Base-by-base conservation (phyloP, 2,113 vertebrate species). In the Cyanoliseus patagonus region DNA sequence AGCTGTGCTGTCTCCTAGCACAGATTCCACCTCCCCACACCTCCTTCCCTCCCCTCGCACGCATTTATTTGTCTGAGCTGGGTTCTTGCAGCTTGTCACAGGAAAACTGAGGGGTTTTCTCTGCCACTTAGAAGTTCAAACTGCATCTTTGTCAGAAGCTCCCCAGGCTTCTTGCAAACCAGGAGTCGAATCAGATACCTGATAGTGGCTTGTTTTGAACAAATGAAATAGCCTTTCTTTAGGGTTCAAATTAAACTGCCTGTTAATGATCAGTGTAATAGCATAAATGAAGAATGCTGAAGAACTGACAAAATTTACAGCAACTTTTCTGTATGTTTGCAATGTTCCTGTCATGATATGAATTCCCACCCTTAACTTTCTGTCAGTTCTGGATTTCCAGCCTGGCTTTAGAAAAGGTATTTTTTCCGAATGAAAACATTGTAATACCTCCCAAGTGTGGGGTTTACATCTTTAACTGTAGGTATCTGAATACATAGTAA, bases 401-500 rank as follows among this genome's bases (percentile, higher is more conserved):
- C 31, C 79, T 77, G n/a, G 28, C 53, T 28, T 82, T 69, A 51
- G 30, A 47, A 19, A 27, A 55, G 35, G 31, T 35, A 7, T 1
- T 79, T 74, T 59, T 51, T 33, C 28, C 41, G 41, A 44, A 22
- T 18, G 31, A 42, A 46, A 63, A 33, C 33, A 57, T 27, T 35
- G 11, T 55, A 57, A 64, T 73, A 66, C 39, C 44, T 55, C 33
- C 30, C 23, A 27, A 22, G 39, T 23, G 63, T n/a, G 53, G 4
- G 3, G 33, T 80, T 41, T 88, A 46, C 46, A 62, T 35, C 39
- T 86, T 74, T 37, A 39, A 12, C 68, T 49, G 27, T 52, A 22
- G 8, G 53, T 53, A 5, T 1, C 3, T 63, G 16, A 77, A 30
- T 16, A 5, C 3, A 14, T 0, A 23, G 13, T 20, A 7, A 68